Conservation (phyloP, 2,888 invertebrate species). For the Tachina lurida region DNA sequence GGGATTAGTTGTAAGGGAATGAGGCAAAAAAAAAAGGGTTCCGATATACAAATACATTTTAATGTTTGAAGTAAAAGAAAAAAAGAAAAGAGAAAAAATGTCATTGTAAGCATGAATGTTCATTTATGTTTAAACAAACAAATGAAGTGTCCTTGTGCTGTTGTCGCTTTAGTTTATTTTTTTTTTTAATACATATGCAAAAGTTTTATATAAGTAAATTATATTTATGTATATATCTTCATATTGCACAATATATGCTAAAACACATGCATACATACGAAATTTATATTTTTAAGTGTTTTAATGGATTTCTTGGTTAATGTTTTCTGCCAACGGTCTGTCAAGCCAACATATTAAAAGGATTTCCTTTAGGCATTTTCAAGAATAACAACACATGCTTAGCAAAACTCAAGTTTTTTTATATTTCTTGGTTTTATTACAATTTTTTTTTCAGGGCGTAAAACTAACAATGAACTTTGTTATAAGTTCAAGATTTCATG, state of each 20-base stretch:
- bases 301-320: slow-evolving; percentile 72
- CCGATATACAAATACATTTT: slow-evolving; percentile 21
- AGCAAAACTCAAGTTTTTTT: slow-evolving; percentile 62
- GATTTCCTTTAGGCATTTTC: slow-evolving; percentile 61
- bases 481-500: slow-evolving; percentile 50
- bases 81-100: slow-evolving; percentile 1
- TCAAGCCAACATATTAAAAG: slow-evolving; percentile 44
- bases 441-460: slow-evolving; percentile 17
- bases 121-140: slow-evolving; percentile 67
- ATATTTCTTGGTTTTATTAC: neutral
- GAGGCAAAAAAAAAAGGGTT: neutral
- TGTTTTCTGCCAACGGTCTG: slow-evolving; percentile 49
- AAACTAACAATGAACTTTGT: slow-evolving; percentile 65
- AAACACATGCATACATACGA: neutral
- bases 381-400: slow-evolving; percentile 56
- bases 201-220: slow-evolving; percentile 33
- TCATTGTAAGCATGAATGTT: slow-evolving; percentile 53
- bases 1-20: neutral
- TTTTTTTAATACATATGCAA: neutral
- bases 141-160: slow-evolving; percentile 69
- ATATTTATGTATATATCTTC: slow-evolving; percentile 32
- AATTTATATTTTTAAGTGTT: slow-evolving; percentile 65
- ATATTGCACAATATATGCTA: slow-evolving; percentile 25
- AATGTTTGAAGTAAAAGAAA: slow-evolving; percentile 2
- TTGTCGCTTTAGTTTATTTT: slow-evolving; percentile 48